phyloP scores from a whole-genome alignment of 2,888 invertebrate species.

The Smittia aterrima region DNA sequence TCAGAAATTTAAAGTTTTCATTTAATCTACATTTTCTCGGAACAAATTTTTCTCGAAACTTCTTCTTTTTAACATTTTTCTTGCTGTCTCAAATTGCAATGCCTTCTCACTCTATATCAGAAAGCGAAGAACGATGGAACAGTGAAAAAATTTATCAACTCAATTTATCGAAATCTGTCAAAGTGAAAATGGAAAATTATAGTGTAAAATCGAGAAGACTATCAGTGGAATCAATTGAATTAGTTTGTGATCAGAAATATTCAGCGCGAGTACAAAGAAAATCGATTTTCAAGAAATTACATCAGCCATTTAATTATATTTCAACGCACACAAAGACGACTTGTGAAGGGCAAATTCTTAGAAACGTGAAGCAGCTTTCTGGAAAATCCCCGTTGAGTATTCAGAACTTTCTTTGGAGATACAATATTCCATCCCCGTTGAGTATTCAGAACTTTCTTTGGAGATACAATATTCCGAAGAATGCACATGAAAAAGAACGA shows the following conservation, averaged over 20 bases:
- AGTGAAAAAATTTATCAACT: background rate
- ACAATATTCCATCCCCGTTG: background rate
- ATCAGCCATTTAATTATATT: constrained; percentile 27
- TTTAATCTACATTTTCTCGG: too few relatives aligned
- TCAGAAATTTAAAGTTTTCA: too few relatives aligned
- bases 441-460: constrained; percentile 17
- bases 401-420: constrained; percentile 21
- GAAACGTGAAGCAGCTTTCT: background rate
- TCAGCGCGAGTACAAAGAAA: background rate
- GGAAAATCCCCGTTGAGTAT: constrained; percentile 7
- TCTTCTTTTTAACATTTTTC: too few relatives aligned
- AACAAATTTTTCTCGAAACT: too few relatives aligned
- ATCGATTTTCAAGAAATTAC: constrained; percentile 13
- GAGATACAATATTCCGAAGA: background rate
- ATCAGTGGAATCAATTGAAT: constrained; percentile 7
- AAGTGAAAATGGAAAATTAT: constrained; percentile 33
- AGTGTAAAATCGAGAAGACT: background rate
- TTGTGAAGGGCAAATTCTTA: constrained; percentile 22
- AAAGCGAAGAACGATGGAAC: background rate
- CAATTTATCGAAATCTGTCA: background rate
- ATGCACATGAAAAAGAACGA: constrained; percentile 24
- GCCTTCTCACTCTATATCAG: background rate
- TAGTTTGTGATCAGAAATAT: background rate
- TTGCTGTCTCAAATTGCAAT: too few relatives aligned
- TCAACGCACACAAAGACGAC: background rate